phyloP scores from a whole-genome alignment of 2,888 invertebrate species.

The Euplagia quadripunctaria region DNA sequence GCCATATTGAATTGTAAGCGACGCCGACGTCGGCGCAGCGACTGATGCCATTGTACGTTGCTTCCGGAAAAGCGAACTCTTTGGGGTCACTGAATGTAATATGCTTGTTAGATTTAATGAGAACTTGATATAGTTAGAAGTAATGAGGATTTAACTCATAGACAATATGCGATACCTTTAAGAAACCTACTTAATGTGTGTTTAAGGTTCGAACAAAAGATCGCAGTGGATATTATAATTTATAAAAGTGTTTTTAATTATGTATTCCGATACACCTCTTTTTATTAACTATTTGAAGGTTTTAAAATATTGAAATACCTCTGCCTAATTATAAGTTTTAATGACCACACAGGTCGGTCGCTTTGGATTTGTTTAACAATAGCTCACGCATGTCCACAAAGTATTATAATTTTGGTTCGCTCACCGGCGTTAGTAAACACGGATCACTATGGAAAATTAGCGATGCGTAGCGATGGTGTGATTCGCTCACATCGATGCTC shows the following conservation, averaged over 20 bases:
- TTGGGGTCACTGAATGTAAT: conserved; percentile 72
- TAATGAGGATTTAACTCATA: background rate
- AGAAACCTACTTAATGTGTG: background rate
- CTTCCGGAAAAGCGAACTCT: conserved; percentile 81
- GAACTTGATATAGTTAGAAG: conserved; percentile 16
- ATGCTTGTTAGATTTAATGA: conserved; percentile 34
- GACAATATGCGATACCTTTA: background rate
- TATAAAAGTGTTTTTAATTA: background rate
- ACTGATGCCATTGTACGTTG: conserved; percentile 66
- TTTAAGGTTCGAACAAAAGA: background rate
- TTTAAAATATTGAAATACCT: background rate
- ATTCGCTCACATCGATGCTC: conserved; percentile 86
- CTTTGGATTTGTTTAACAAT: conserved; percentile 64
- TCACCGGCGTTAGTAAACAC: conserved; percentile 71
- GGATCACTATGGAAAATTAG: conserved; percentile 80
- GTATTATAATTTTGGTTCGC: conserved; percentile 74
- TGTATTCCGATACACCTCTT: background rate
- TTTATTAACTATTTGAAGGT: background rate
- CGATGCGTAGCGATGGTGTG: conserved; percentile 85
- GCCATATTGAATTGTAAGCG: conserved; percentile 65
- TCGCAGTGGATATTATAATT: too few species aligned
- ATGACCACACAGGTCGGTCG: conserved; percentile 64
- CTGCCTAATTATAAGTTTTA: conserved; percentile 46
- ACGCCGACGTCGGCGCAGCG: conserved; percentile 30
- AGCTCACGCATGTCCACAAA: conserved; percentile 63